Base-by-base conservation (phyloP, 1,140 invertebrate species). In the Limonius californicus region DNA sequence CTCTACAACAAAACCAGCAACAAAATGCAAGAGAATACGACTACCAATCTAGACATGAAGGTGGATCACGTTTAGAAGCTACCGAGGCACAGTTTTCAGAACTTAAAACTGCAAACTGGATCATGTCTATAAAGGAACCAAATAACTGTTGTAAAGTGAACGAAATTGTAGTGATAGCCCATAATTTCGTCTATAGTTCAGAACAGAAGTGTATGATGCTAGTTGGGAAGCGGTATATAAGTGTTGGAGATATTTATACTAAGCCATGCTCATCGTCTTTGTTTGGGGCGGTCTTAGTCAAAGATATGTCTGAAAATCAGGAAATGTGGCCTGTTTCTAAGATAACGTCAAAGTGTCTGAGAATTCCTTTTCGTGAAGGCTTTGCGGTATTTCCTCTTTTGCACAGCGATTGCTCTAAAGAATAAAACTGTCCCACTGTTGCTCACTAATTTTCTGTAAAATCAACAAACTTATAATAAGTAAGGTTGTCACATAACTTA, bases 41-140 rank as follows among this genome's bases (percentile, higher is more conserved):
- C n/a, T n/a, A n/a, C n/a, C n/a, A n/a, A n/a, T n/a, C n/a, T 45
- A 45, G 14, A 45, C 16, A 45, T 45, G 42, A 45, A 15, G 42
- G 2, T 45, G 42, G 42, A 18, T n/a, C 42, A 6, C 3, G 4
- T 45, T 6, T 18, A 4, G 6, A 45, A 18, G 42, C 42, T 15
- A 12, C 6, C 14, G 42, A 45, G 14, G 42, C 14, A 45, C 42
- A 45, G 12, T 45, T 45, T 45, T 6, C 4, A 45, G 42, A 45
- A 45, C 16, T 45, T 3, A 3, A 45, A n/a, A 12, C 12, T 3
- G 2, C 12, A 6, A n/a, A 45, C 2, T 45, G 42, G 42, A 6
- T 4, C 12, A 4, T 45, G n/a, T 15, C n/a, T 45, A n/a, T 12
- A 45, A 45, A 4, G 4, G 16, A 3, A 18, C 42, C 42, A 45